Evolutionary conservation across 1,140 invertebrate species (phyloP), one percentile per base, ranked within the genome.

Genomic region (Camponotus vicinus): DNA sequence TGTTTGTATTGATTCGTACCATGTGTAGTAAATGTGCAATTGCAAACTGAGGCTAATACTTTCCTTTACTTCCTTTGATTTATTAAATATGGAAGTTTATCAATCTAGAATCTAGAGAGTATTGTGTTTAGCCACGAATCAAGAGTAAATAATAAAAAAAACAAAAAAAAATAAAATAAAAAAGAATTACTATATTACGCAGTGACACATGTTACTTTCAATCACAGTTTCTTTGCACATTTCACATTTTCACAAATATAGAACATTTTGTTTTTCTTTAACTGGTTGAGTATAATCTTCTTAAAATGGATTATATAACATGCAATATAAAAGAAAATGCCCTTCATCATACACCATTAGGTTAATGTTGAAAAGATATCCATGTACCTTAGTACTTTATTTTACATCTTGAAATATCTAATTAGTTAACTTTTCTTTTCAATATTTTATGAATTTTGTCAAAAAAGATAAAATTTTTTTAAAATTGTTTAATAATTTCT

Each of bases 271-370:
- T 27, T 27, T 27, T 27, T 52, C 27, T 70, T 73, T 57, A 34
- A 78, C 59, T 59, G 37, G 55, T 80, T 88, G 66, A 86, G 73
- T 80, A 85, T 85, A 57, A 88, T 89, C 71, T 71, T 52, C 34
- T 88, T 79, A 61, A 55, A 75, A 49, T 63, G 40, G 55, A 75
- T 73, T 83, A 80, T 57, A 70, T 69, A 83, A 83, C 79, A 83
- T 83, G 79, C 79, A 83, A 73, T 59, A 70, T 49, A 83, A 75
- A 83, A 42, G 49, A 70, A 83, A 83, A 83, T 83, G 79, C 79
- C 79, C 79, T 83, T 83, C 8, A 83, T 83, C 79, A 83, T 83
- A 83, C 79, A 83, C 79, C 79, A 75, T 45, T 73, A 57, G 40
- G 57, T 83, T 83, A 83, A 83, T 83, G 79, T 27, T 75, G 55